phyloP scores from a whole-genome alignment of 2,888 invertebrate species.

The Brenthis daphne region DNA sequence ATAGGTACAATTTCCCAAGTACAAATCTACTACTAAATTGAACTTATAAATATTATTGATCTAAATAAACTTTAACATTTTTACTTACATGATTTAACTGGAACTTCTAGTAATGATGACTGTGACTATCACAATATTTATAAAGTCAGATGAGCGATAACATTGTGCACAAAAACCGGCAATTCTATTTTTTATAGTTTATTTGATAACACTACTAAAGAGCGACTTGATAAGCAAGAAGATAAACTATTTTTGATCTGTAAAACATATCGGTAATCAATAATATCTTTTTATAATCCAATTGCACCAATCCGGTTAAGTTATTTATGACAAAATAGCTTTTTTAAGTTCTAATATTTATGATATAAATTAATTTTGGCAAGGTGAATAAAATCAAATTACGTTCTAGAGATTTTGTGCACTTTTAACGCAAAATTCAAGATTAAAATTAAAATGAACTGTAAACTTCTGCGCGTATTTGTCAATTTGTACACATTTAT shows the following conservation, averaged over 20 bases:
- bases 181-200: conserved; percentile 5
- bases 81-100: conserved; percentile 31
- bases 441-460: conserved; percentile 20
- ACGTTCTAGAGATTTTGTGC: not conserved
- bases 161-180: conserved; percentile 28
- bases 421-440: conserved; percentile 19
- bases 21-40: too few relatives aligned
- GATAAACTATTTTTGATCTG: not conserved
- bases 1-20: too few relatives aligned
- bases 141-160: conserved; percentile 24
- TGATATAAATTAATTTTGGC: conserved; percentile 2
- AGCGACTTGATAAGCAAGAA: not conserved
- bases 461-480: conserved; percentile 31
- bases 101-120: conserved; percentile 11
- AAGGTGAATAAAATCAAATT: conserved; percentile 2
- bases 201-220: conserved; percentile 6
- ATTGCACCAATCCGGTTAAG: conserved; percentile 29
- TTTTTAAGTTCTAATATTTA: conserved; percentile 2
- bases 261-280: conserved; percentile 20
- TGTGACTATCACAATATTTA: conserved; percentile 22
- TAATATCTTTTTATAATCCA: conserved; percentile 25
- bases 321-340: conserved; percentile 23
- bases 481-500: conserved; percentile 29
- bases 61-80: not conserved
- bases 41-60: not conserved